Evolutionary conservation across 1,140 invertebrate genomes (phyloP).

Genomic region (Panulirus ornatus): DNA sequence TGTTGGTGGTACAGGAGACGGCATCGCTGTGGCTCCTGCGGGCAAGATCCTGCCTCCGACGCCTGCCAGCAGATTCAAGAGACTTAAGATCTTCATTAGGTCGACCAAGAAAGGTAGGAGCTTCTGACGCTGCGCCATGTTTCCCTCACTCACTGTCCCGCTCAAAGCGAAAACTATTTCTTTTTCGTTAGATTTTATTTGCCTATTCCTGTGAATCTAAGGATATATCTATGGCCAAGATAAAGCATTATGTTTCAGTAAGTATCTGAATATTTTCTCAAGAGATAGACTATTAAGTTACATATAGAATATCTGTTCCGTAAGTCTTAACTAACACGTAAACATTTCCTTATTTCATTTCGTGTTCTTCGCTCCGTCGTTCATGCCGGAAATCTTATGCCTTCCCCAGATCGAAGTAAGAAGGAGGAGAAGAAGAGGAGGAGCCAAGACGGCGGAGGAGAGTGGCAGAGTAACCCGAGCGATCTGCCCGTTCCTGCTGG

Average conservation of each 20-base stretch:
- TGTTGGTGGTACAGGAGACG: neutral
- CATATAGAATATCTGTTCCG: neutral
- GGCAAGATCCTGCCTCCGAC: neutral
- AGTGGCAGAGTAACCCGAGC: neutral
- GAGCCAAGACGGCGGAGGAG: neutral
- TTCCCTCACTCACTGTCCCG: neutral
- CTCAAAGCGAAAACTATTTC: too few relatives aligned
- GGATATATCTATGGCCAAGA: too few relatives aligned
- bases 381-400: neutral
- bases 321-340: neutral
- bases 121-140: neutral
- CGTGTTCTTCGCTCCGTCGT: neutral
- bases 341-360: neutral
- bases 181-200: too few relatives aligned
- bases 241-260: too few relatives aligned
- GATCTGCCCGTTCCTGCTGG: neutral
- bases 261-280: neutral
- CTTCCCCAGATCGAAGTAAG: constrained; percentile 11
- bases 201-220: too few relatives aligned
- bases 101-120: constrained; percentile 11
- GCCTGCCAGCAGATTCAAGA: constrained; percentile 22
- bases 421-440: neutral
- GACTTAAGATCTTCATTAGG: constrained; percentile 18
- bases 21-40: neutral
- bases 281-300: neutral